Base-by-base conservation (phyloP, 64 coral and sea anemone genomes). In the Catalaphyllia jardinei region DNA sequence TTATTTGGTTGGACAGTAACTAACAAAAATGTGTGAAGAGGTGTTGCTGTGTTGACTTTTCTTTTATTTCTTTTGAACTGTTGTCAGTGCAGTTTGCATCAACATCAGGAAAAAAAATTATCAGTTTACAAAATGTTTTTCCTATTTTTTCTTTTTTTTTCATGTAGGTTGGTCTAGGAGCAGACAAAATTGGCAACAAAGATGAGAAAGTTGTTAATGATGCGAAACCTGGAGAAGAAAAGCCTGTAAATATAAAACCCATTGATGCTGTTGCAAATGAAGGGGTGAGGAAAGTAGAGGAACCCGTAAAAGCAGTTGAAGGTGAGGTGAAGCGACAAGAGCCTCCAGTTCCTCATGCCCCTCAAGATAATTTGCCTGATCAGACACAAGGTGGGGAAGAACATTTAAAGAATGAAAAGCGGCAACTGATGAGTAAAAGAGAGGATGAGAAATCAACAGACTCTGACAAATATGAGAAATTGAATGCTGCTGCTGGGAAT, bases 281-380 rank as follows among this genome's bases (percentile, higher is more conserved):
- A 8, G 73, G 24, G 52, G 16, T 76, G 38, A 77, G 25, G 35
- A 81, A 75, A 35, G 31, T 27, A 22, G 87, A 86, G 29, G 81
- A 89, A 59, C 31, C 30, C 29, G 76, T 20, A 0, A 60, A 85
- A 38, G 28, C 54, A 17, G 33, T 49, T 1, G 82, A 87, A n/a
- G 82, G 55, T 2, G 91, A 74, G 18, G 78, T 13, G 11, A 90
- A 88, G 52, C 86, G 85, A 9, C 89, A 93, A 62, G 95, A 97
- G 42, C 95, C 95, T 10, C 86, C 95, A 65, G 76, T 93, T 3
- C 95, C 95, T 51, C 63, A 97, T 87, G 81, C 95, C 8, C 91
- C 91, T 27, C 76, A 60, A 61, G 83, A 87, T 14, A 90, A 91
- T 29, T 10, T 59, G 55, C 60, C 52, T 29, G 60, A 88, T 88